Evolutionary conservation across 2,113 vertebrate genomes (phyloP), one percentile per base, ranked within the genome.

Genomic region (Calyptomena viridis): DNA sequence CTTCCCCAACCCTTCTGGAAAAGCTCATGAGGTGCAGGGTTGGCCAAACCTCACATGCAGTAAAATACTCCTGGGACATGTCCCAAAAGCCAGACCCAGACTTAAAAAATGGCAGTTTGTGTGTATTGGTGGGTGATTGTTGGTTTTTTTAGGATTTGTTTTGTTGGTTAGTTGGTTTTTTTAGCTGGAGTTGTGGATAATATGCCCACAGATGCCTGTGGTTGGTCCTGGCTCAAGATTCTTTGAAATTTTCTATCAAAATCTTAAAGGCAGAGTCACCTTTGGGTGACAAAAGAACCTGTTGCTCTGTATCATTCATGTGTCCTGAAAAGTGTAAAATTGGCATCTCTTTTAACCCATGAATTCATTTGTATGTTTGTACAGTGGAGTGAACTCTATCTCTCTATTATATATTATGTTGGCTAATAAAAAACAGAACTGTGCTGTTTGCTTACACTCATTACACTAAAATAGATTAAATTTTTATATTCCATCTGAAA

Each of bases 401-500:
- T 39, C 42, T 35, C 25, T 49, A 21, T 67, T 69, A 30, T 24
- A n/a, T 56, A 20, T 62, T 58, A 15, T 11, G 6, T 13, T 30
- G 67, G 42, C 50, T 93, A 94, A 93, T 56, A 53, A 64, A 35
- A 93, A 96, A 35, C 95, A 95, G 85, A 60, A 33, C 49, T 7
- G 2, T 50, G 47, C 37, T 79, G 47, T 87, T 79, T 79, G 49
- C 73, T 89, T 64, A 55, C 23, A 72, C 55, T 89, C 74, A 69
- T 83, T 92, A 74, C 24, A 9, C 55, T 59, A 23, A 91, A 95
- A 92, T 49, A 94, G 71, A 73, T 91, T n/a, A 42, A 44, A 28
- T 66, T 85, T 95, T 94, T 80, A 50, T 87, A 67, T 85, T 77
- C 74, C 89, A 80, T 42, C 77, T 96, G 97, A 89, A 92, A 95